phyloP scores from a whole-genome alignment of 2,113 vertebrate genomes.

The Mirza zaza region DNA sequence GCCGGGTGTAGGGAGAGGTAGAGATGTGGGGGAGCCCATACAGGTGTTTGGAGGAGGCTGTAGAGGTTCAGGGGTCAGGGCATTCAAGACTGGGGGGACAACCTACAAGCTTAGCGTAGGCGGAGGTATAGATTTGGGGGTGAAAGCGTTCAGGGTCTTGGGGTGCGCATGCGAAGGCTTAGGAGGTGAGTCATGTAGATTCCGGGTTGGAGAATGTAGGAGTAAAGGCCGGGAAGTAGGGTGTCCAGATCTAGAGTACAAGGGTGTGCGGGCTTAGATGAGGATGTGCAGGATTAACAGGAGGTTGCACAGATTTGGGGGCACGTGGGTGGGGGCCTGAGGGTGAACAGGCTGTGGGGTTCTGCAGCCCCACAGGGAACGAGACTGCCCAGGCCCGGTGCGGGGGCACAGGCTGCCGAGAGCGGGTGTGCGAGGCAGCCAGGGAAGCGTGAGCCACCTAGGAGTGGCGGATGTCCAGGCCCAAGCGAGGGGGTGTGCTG shows the following conservation, averaged over 20 bases:
- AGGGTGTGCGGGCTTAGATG: background rate
- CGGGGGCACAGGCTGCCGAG: rapidly evolving
- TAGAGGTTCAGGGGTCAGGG: background rate
- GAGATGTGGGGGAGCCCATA: too few species aligned
- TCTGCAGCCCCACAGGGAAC: background rate
- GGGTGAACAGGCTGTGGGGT: background rate
- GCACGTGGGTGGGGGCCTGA: background rate
- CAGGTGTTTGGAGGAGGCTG: background rate
- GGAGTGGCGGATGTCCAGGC: background rate
- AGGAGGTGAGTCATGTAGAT: too few species aligned
- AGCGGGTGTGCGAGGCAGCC: rapidly evolving
- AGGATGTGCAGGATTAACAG: background rate
- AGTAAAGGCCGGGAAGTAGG: background rate
- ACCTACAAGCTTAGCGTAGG: background rate
- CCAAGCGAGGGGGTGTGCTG: background rate
- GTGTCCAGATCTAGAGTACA: background rate
- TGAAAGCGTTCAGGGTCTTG: background rate
- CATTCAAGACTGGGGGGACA: background rate
- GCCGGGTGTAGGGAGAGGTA: background rate
- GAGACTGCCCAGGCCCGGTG: background rate
- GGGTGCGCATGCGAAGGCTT: background rate
- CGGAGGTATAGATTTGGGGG: background rate
- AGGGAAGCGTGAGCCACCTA: background rate
- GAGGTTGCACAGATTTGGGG: background rate
- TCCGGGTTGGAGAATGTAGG: background rate